Conservation (phyloP, 2,113 vertebrate genomes). For the Pterocles burchelli region DNA sequence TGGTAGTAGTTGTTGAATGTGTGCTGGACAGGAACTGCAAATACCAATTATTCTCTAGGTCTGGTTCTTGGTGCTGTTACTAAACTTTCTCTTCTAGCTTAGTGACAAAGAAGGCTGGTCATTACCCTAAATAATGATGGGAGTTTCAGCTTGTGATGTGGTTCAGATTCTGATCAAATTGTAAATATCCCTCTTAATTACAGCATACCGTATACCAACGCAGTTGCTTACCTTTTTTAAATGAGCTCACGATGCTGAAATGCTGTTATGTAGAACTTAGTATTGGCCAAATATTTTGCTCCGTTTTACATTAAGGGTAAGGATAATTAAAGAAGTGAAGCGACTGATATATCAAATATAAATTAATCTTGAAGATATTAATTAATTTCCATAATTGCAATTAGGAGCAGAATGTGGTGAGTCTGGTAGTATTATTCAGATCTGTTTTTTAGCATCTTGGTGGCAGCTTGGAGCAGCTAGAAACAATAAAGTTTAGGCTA, state of each 20-base stretch:
- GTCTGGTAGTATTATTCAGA: background rate
- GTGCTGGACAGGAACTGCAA: background rate
- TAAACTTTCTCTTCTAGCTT: background rate
- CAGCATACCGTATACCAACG: background rate
- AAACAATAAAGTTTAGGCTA: slow-evolving; percentile 67
- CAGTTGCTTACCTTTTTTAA: background rate
- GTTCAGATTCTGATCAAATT: background rate
- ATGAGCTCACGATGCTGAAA: background rate
- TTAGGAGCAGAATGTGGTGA: background rate
- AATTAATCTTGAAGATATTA: slow-evolving; percentile 8
- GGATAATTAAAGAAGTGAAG: slow-evolving; percentile 6
- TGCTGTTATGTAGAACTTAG: background rate
- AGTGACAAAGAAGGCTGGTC: background rate
- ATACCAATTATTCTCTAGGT: background rate
- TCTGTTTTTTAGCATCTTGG: background rate
- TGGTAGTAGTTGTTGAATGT: background rate
- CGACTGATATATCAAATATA: background rate
- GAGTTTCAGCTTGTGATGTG: background rate
- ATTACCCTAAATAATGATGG: background rate
- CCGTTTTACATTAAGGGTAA: background rate
- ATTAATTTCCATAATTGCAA: slow-evolving; percentile 36
- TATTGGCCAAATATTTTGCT: slow-evolving; percentile 1
- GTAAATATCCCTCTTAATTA: background rate
- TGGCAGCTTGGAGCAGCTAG: background rate
- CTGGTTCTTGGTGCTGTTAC: background rate